Conservation (phyloP, 2,113 vertebrate species). For the Cyanoramphus novaezelandiae region DNA sequence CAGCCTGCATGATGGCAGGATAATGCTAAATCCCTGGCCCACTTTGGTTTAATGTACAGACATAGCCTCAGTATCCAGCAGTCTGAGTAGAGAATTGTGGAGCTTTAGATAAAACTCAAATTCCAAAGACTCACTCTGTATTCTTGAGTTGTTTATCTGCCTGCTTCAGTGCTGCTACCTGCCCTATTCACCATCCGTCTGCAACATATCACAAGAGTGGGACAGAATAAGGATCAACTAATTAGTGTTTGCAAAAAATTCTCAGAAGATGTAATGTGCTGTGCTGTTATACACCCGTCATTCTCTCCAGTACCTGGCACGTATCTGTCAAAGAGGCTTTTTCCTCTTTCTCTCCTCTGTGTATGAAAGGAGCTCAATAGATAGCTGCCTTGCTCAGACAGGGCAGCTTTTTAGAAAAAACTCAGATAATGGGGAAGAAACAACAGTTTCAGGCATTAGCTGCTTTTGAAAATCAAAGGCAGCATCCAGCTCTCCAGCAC, state of each 20-base stretch:
- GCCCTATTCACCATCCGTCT: not conserved
- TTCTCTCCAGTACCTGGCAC: not conserved
- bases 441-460: not conserved
- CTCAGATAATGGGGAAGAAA: not conserved
- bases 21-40: not conserved
- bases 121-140: not conserved
- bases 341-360: not conserved
- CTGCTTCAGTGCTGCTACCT: not conserved
- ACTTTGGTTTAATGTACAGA: not conserved
- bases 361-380: not conserved
- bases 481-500: not conserved
- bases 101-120: not conserved
- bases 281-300: fast-evolving
- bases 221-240: not conserved
- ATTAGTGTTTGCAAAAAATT: not conserved
- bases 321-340: not conserved
- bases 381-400: not conserved
- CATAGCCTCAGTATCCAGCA: not conserved
- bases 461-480: not conserved
- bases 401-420: not conserved
- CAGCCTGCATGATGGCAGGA: not conserved
- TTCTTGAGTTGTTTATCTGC: not conserved
- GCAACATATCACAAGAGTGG: fast-evolving
- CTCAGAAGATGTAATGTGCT: not conserved
- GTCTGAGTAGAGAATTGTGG: not conserved